Percentiles rank a stretch among this genome's conserved stretches.
These are phyloP conservation scores for Dasyurus viverrinus DNA, from an alignment of 2,113 vertebrate species.

Conservation along the genomic window DNA sequence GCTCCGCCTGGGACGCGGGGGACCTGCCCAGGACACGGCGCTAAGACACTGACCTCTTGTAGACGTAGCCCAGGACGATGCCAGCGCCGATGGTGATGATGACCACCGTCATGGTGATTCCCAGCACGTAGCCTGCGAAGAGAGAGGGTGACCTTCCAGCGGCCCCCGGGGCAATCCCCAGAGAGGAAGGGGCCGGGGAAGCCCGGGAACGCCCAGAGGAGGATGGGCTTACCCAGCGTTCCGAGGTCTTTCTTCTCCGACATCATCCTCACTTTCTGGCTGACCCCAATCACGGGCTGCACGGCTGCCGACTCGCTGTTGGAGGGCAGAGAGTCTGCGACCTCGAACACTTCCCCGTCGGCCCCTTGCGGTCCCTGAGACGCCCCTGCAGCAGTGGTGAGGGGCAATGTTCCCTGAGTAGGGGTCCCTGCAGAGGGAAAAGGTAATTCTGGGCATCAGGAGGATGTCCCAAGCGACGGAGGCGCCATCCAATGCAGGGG, in stretches of 20 bases:
- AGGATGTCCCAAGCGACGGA: neutral
- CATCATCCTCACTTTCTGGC: conserved; percentile 89
- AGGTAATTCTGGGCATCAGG: conserved; percentile 37
- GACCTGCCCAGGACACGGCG: too few relatives aligned
- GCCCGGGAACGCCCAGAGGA: neutral
- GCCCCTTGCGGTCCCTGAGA: conserved; percentile 54
- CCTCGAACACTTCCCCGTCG: conserved; percentile 77
- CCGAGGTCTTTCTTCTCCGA: conserved; percentile 95
- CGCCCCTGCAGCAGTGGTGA: conserved; percentile 36
- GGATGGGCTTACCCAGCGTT: conserved; percentile 84
- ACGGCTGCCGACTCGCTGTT: conserved; percentile 84
- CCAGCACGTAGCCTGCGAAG: conserved; percentile 90
- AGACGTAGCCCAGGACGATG: conserved; percentile 93
- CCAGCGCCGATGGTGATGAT: conserved; percentile 92
- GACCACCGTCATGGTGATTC: conserved; percentile 92
- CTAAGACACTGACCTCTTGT: conserved; percentile 90
- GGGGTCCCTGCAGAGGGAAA: conserved; percentile 18
- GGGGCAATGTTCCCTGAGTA: neutral
- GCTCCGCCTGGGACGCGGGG: too few relatives aligned
- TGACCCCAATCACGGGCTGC: conserved; percentile 92
- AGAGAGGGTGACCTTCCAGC: conserved; percentile 13
- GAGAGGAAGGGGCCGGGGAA: neutral
- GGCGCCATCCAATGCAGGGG: neutral
- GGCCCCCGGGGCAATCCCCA: neutral
- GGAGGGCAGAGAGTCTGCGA: conserved; percentile 76